Evolutionary conservation across 2,113 vertebrate genomes (phyloP).

Genomic region (Pseudopodoces humilis): DNA sequence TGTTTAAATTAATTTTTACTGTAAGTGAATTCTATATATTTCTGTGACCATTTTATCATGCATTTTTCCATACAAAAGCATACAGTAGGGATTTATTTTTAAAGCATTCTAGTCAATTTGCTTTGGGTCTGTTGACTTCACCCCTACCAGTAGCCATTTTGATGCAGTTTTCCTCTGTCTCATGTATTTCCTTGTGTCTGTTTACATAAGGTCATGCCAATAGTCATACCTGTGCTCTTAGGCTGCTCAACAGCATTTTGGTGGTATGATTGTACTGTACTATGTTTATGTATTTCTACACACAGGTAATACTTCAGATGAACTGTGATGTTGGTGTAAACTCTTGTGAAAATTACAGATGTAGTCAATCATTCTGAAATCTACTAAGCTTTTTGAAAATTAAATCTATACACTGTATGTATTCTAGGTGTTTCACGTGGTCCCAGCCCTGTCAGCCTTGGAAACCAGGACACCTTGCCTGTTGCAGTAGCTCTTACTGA

Average conservation of each 20-base stretch:
- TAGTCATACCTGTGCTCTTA: background rate
- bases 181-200: background rate
- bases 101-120: background rate
- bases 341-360: constrained; percentile 15
- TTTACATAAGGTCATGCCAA: background rate
- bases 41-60: background rate
- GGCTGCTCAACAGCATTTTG: background rate
- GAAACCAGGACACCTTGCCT: constrained; percentile 91
- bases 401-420: constrained; percentile 55
- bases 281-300: background rate
- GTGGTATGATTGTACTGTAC: background rate
- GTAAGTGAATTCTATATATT: background rate
- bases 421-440: constrained; percentile 93
- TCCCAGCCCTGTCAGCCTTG: constrained; percentile 94
- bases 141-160: background rate
- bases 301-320: background rate
- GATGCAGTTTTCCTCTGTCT: background rate
- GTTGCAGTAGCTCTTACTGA: constrained; percentile 96
- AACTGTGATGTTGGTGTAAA: background rate
- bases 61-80: constrained; percentile 1
- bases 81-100: constrained; percentile 3
- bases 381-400: constrained; percentile 29
- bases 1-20: background rate
- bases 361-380: background rate
- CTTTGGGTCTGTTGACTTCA: background rate